These are phyloP conservation scores for Anneissia japonica DNA, from an alignment of 35 echinoderm and acorn worm species.

Conservation along the genomic window DNA sequence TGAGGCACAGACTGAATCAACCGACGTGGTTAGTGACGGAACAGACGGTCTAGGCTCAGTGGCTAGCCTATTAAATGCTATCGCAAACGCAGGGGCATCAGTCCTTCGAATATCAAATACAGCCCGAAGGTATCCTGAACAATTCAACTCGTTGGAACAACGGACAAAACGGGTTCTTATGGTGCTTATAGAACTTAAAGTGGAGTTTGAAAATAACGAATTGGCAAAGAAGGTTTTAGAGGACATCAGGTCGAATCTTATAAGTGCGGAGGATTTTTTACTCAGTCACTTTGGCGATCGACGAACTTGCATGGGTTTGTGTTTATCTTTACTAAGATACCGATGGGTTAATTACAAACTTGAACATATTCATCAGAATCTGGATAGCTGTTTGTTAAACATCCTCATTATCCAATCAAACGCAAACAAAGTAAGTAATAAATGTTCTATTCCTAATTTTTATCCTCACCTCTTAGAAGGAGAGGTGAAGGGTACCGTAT, in stretches of 20 bases:
- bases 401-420: neutral
- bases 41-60: neutral
- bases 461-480: too few species aligned
- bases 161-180: neutral
- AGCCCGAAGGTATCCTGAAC: neutral
- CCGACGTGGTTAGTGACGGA: neutral
- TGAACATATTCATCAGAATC: neutral
- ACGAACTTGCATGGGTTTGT: neutral
- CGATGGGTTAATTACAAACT: neutral
- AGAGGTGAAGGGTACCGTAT: too few species aligned
- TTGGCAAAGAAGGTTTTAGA: neutral
- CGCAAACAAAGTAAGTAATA: neutral
- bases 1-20: too few species aligned
- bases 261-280: neutral
- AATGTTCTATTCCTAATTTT: too few species aligned
- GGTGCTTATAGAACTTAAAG: neutral
- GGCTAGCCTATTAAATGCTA: neutral
- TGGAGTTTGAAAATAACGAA: neutral
- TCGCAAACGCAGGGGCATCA: neutral
- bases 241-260: neutral
- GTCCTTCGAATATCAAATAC: neutral
- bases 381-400: neutral
- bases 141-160: neutral
- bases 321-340: neutral
- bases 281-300: neutral